Base-by-base conservation (phyloP, 2,113 vertebrate species). In the Megaceryle torquata region DNA sequence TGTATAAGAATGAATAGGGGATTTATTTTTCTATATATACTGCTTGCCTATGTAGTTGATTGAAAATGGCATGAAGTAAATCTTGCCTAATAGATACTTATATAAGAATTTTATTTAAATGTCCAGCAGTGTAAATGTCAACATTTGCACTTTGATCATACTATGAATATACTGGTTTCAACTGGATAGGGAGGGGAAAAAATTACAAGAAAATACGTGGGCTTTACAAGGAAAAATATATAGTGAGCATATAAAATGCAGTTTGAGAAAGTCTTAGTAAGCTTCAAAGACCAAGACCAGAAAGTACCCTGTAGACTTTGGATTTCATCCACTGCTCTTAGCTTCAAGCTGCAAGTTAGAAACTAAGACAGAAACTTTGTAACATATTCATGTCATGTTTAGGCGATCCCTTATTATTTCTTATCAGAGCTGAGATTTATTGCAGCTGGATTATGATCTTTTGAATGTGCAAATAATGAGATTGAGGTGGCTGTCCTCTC, bases 71-170 rank as follows among this genome's bases (percentile, higher is more conserved):
- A 74, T 96, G 88, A 96, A 97, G 92, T 97, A 97, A 98, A 98
- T 97, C 86, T 97, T 96, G 63, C 87, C 88, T 97, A 98, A 96
- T 96, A 98, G 97, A 97, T 97, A 98, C 97, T 98, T 98, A 96
- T 9, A 88, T 74, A 95, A 95, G 94, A 96, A 95, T 96, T 98
- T 97, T 97, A 95, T 97, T 98, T 97, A 95, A 96, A 94, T 93
- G 96, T 97, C 91, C 81, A 95, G 76, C 81, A 14, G 74, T 69
- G 68, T 79, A 85, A 96, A 97, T 89, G 95, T 97, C 92, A 97
- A 93, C 68, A 50, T 89, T 90, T 97, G 64, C 56, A 74, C 96
- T 98, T 97, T 97, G 96, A 98, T 97, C 80, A 11, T 97, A 72
- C 75, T 81, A 24, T 86, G 86, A 95, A 96, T 82, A 85, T 88